Conservation (phyloP, 2,888 invertebrate species). For the Gibbula magus region DNA sequence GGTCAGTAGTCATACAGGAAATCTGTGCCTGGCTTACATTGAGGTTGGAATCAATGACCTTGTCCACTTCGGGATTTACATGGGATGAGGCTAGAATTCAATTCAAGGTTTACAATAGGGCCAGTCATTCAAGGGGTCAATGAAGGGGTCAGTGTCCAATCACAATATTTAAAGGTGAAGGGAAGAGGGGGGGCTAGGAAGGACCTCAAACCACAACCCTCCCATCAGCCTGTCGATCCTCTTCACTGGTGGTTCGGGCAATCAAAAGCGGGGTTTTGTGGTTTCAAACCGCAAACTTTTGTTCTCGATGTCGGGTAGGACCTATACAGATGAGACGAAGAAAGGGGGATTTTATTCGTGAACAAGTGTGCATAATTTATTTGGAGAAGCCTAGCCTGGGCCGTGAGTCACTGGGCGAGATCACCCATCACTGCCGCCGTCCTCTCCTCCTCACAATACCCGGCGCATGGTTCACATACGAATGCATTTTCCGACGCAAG, state of each 20-base stretch:
- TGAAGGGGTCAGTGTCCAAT: no score
- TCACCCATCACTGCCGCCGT: neutral
- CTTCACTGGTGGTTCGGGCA: neutral
- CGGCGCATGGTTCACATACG: constrained; percentile 7
- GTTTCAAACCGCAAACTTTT: constrained; percentile 15
- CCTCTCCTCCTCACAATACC: neutral
- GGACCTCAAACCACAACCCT: neutral
- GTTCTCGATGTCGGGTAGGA: neutral
- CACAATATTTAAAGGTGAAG: no score
- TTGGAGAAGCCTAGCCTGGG: neutral
- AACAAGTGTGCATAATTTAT: constrained; percentile 21
- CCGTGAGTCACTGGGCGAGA: neutral
- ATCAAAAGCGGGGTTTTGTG: neutral
- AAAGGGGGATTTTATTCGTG: constrained; percentile 12
- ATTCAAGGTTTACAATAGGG: no score
- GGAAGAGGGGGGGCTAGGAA: no score
- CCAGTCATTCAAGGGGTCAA: no score
- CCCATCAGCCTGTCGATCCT: neutral
- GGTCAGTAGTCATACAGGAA: no score
- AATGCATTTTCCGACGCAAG: constrained; percentile 6
- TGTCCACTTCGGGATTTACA: no score
- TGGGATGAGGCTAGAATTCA: no score
- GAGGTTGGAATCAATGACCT: no score
- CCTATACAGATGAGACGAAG: constrained; percentile 13
- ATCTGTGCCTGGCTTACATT: no score